Percentiles rank a stretch among this genome's conserved stretches.
These are phyloP conservation scores for Lasioglossum villosulum DNA, from an alignment of 2,888 invertebrate species.

Conservation along the genomic window DNA sequence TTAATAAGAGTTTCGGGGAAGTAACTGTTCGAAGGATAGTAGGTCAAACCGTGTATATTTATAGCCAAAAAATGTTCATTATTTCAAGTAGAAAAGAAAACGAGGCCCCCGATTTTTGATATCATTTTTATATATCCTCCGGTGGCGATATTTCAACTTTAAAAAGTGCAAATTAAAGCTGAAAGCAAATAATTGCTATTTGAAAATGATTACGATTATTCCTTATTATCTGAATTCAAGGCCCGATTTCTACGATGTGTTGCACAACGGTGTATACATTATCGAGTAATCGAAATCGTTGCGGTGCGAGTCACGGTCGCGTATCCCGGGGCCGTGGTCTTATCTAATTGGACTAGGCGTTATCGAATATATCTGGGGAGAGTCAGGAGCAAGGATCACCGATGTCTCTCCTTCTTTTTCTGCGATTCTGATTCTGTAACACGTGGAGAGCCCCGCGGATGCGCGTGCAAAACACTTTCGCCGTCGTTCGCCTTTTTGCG, in stretches of 20 bases:
- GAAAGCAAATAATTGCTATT: background rate
- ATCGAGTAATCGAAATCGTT: background rate
- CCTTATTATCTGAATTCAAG: background rate
- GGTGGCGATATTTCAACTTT: too few species aligned
- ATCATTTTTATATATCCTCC: too few species aligned
- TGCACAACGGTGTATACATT: background rate
- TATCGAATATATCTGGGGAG: constrained; percentile 10
- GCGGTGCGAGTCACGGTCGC: background rate
- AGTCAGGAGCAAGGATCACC: background rate
- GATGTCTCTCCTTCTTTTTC: background rate
- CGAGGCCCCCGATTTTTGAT: background rate
- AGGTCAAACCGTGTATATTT: background rate
- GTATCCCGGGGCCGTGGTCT: constrained; percentile 10
- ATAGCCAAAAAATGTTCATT: background rate
- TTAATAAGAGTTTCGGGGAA: background rate
- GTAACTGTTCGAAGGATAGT: background rate
- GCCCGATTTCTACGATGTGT: background rate
- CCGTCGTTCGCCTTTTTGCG: constrained; percentile 48
- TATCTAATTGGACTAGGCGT: constrained; percentile 23
- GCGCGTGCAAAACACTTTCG: constrained; percentile 52
- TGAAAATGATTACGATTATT: background rate
- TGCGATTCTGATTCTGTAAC: background rate
- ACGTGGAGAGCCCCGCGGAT: background rate
- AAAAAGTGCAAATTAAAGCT: background rate
- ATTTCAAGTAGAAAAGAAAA: background rate